Evolutionary conservation across 2,797 vertebrate genomes (phyloP).

Genomic region (Rousettus madagascariensis): DNA sequence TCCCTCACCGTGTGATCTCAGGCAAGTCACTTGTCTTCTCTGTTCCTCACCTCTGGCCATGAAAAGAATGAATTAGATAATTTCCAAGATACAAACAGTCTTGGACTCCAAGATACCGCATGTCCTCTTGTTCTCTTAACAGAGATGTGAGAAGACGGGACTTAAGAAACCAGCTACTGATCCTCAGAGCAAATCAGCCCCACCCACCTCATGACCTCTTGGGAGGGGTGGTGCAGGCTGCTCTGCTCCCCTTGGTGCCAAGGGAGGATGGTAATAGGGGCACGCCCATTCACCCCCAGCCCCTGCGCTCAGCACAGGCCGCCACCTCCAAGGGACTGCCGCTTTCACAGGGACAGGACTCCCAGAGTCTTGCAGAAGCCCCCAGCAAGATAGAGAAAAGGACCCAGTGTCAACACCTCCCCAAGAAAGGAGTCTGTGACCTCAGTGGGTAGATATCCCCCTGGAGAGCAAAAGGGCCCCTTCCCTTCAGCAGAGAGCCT

Average conservation of each 20-base stretch:
- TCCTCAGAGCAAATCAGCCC: neutral
- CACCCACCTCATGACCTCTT: neutral
- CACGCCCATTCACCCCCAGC: accelerated
- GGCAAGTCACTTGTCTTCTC: neutral
- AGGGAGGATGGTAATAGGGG: too few species aligned
- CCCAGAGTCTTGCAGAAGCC: neutral
- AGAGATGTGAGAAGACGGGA: neutral
- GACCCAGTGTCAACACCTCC: neutral
- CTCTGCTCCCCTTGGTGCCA: neutral
- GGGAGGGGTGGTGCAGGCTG: too few species aligned
- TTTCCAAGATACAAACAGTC: neutral
- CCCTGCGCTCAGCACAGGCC: neutral
- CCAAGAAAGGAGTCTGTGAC: neutral
- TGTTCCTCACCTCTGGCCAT: neutral
- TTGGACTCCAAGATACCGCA: neutral
- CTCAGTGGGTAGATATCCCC: neutral
- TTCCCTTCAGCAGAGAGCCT: neutral
- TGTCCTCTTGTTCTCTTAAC: neutral
- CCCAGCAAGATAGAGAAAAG: neutral
- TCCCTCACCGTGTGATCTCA: neutral
- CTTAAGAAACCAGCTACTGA: neutral
- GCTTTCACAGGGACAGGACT: neutral
- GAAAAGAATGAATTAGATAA: neutral
- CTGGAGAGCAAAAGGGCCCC: neutral
- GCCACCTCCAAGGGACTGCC: neutral